Evolutionary conservation across 2,797 vertebrate genomes (phyloP).

Genomic region (Fistularia commersonii): DNA sequence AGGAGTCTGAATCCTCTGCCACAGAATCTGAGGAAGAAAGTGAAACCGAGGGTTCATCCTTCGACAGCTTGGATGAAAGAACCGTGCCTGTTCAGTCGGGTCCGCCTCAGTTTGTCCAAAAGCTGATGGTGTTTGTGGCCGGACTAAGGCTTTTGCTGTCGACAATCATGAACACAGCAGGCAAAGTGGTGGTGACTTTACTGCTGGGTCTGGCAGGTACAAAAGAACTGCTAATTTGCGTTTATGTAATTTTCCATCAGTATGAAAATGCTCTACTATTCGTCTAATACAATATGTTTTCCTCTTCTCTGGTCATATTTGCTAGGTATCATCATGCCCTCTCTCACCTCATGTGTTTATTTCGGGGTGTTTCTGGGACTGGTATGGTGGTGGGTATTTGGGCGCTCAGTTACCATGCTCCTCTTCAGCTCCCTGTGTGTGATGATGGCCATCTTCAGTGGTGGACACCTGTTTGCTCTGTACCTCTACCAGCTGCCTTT

Average conservation of each 20-base stretch:
- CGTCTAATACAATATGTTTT: not conserved
- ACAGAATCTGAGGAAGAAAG: constrained; percentile 70
- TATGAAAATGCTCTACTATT: not conserved
- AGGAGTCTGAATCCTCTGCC: constrained; percentile 66
- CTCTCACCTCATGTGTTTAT: constrained; percentile 79
- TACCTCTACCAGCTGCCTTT: constrained; percentile 82
- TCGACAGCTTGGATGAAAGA: constrained; percentile 64
- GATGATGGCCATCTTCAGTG: constrained; percentile 79
- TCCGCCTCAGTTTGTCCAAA: constrained; percentile 73
- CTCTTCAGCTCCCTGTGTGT: constrained; percentile 79
- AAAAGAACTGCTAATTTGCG: not conserved
- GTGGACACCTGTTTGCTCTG: constrained; percentile 74
- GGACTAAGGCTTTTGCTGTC: constrained; percentile 70
- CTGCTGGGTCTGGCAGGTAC: constrained; percentile 81
- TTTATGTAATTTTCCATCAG: not conserved
- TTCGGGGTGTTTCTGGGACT: constrained; percentile 76
- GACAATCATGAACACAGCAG: constrained; percentile 69
- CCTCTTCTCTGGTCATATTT: not conserved
- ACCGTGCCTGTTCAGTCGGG: constrained; percentile 14
- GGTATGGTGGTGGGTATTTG: constrained; percentile 82
- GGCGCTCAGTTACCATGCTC: constrained; percentile 63
- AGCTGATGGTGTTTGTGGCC: constrained; percentile 67
- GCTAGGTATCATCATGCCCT: constrained; percentile 77
- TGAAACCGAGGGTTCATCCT: constrained; percentile 59
- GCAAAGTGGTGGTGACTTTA: constrained; percentile 76